Conservation (phyloP, 2,888 invertebrate species). For the Aleiodes leptofemur region DNA sequence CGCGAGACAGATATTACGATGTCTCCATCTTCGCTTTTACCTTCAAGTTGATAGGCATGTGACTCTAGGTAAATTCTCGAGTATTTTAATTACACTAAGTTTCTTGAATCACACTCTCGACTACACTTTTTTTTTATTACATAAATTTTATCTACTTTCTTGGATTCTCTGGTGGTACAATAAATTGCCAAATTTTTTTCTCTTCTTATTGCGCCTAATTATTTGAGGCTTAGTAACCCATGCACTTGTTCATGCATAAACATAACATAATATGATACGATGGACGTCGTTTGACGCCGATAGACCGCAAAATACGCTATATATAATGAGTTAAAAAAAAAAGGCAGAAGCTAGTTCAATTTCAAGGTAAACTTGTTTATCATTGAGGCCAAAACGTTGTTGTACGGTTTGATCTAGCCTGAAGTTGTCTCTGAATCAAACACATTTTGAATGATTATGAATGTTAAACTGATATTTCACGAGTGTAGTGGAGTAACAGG, state of each 20-base stretch:
- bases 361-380: background rate
- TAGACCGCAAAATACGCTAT: too few relatives aligned
- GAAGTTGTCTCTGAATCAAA: too few relatives aligned
- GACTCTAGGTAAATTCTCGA: slow-evolving; percentile 3
- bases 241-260: background rate
- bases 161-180: too few relatives aligned
- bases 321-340: background rate
- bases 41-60: slow-evolving; percentile 22
- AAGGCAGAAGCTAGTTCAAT: background rate
- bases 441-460: too few relatives aligned
- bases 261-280: too few relatives aligned
- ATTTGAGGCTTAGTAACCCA: slow-evolving; percentile 2
- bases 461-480: too few relatives aligned
- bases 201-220: slow-evolving; percentile 30
- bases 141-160: too few relatives aligned
- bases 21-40: slow-evolving; percentile 32
- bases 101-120: background rate
- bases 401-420: too few relatives aligned
- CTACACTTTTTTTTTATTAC: too few relatives aligned
- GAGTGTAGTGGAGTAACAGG: too few relatives aligned
- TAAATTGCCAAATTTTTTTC: background rate
- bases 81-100: slow-evolving; percentile 18
- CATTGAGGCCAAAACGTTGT: too few relatives aligned
- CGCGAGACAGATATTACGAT: slow-evolving; percentile 48
- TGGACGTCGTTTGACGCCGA: too few relatives aligned